Conservation (phyloP, 2,888 invertebrate genomes). For the Rhamnusium bicolor region DNA sequence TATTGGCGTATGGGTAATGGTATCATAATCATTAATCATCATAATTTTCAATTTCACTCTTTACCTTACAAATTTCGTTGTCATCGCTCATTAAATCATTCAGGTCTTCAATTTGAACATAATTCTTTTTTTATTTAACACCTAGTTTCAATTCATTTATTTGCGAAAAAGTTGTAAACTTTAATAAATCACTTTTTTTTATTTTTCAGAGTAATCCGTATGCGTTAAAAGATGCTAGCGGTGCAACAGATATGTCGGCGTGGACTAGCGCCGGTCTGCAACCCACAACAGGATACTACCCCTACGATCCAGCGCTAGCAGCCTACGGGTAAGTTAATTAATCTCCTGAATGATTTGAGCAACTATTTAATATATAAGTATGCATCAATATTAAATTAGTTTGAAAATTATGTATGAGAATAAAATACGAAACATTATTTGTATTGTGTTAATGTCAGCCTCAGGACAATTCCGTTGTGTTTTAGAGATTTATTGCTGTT, state of each 20-base stretch:
- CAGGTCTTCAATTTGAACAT: too few species aligned
- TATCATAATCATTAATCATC: too few species aligned
- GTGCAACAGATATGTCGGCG: constrained; percentile 89
- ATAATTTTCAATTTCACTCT: too few species aligned
- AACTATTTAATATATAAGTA: not conserved
- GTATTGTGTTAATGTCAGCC: not conserved
- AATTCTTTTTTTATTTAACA: too few species aligned
- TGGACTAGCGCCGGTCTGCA: constrained; percentile 94
- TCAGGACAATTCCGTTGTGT: not conserved
- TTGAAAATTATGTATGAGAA: not conserved
- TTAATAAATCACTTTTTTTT: too few species aligned
- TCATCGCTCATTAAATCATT: too few species aligned
- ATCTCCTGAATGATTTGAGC: not conserved
- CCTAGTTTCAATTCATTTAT: not conserved
- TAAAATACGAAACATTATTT: not conserved
- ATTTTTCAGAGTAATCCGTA: constrained; percentile 90
- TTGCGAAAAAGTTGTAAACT: too few species aligned
- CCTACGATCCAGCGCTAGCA: constrained; percentile 93
- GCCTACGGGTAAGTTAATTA: constrained; percentile 89
- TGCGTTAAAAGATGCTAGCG: constrained; percentile 87
- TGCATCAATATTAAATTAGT: not conserved
- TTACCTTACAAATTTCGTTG: too few species aligned
- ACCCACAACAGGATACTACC: constrained; percentile 93
- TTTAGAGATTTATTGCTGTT: constrained; percentile 42
- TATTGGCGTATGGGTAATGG: too few species aligned